Percentiles rank a stretch among this genome's conserved stretches.
phyloP scores from a whole-genome alignment of 2,113 vertebrate genomes.

The Eubucco bourcierii region DNA sequence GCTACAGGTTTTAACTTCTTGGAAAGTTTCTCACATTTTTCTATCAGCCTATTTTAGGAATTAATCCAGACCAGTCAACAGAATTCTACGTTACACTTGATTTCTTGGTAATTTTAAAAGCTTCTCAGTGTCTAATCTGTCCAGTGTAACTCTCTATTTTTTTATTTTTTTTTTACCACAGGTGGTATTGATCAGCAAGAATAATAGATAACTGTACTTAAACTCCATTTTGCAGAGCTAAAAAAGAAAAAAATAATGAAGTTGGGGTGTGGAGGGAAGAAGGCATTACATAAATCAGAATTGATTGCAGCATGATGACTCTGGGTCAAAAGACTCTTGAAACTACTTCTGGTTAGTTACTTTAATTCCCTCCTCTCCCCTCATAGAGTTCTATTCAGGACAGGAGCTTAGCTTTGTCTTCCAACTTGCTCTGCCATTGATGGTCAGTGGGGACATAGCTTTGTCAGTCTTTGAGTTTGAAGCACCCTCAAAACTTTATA shows the following conservation, averaged over 20 bases:
- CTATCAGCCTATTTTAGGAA: constrained; percentile 2
- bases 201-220: constrained; percentile 5
- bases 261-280: not conserved
- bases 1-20: constrained; percentile 47
- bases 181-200: constrained; percentile 24
- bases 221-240: not conserved
- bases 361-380: not conserved
- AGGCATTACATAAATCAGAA: not conserved
- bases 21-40: constrained; percentile 32
- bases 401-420: constrained; percentile 23
- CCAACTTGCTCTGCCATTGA: not conserved
- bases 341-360: constrained; percentile 1
- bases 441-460: not conserved
- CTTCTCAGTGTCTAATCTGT: constrained; percentile 8
- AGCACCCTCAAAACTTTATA: not conserved
- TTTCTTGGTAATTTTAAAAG: constrained; percentile 29
- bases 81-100: not conserved
- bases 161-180: constrained; percentile 8
- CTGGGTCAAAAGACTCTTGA: constrained; percentile 11
- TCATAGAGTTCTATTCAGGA: not conserved
- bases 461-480: not conserved
- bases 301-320: not conserved
- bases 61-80: constrained; percentile 33
- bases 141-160: not conserved
- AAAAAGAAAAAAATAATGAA: not conserved